A percentile compares a stretch with the other conserved stretches of the same genome.
phyloP scores from a whole-genome alignment of 2,888 invertebrate genomes.

The Linnaemya vulpina region DNA sequence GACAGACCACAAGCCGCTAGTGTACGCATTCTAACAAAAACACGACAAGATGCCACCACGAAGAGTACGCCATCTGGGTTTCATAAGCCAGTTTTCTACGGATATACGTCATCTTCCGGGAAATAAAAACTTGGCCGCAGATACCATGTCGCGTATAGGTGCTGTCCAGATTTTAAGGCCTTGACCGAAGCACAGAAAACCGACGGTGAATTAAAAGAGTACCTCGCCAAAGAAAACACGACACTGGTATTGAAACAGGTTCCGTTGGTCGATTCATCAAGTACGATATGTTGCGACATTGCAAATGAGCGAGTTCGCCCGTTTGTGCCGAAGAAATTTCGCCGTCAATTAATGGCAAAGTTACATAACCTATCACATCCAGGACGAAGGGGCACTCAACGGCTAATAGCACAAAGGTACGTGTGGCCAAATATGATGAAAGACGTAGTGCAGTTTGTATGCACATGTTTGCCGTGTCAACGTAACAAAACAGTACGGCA shows the following conservation, averaged over 20 bases:
- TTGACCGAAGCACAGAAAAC: neutral
- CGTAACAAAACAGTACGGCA: too few relatives aligned
- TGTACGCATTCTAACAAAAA: neutral
- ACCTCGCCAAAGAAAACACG: neutral
- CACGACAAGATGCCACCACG: neutral
- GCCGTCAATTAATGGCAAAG: neutral
- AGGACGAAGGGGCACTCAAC: neutral
- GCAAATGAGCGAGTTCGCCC: neutral
- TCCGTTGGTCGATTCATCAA: neutral
- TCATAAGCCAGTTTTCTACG: conserved; percentile 1
- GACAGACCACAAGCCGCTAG: neutral
- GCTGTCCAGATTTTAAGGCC: neutral
- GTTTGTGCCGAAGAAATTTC: neutral
- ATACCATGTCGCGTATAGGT: neutral
- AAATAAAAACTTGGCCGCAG: neutral
- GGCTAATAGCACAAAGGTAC: neutral
- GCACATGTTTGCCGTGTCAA: too few relatives aligned
- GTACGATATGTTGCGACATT: neutral
- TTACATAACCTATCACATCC: neutral
- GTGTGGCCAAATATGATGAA: neutral
- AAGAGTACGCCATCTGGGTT: neutral
- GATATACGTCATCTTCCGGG: neutral
- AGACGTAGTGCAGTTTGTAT: too few relatives aligned
- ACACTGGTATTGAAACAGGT: neutral
- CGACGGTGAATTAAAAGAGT: neutral